phyloP scores from a whole-genome alignment of 1,140 invertebrate genomes.

The Drosophila melanogaster region DNA sequence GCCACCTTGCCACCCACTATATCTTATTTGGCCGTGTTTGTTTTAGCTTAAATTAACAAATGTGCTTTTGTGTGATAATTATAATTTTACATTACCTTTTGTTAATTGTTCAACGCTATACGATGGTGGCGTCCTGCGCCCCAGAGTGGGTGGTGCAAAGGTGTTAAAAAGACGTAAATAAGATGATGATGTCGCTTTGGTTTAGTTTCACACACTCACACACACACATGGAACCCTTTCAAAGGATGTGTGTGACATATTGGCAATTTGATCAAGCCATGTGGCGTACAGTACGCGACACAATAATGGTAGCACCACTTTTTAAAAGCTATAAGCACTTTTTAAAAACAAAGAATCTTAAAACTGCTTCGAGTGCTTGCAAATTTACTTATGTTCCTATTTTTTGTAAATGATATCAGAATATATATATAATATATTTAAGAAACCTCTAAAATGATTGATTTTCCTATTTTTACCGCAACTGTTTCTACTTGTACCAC shows the following conservation, averaged over 20 bases:
- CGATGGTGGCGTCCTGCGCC: conserved; percentile 24
- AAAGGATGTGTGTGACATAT: conserved; percentile 68
- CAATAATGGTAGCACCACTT: not conserved
- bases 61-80: conserved; percentile 84
- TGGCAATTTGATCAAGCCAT: conserved; percentile 77
- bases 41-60: conserved; percentile 84
- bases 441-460: too few relatives aligned
- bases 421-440: too few relatives aligned
- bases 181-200: conserved; percentile 69
- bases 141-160: conserved; percentile 40
- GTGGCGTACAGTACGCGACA: not conserved
- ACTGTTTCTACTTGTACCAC: not conserved
- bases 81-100: conserved; percentile 84
- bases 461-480: not conserved
- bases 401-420: not conserved
- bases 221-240: conserved; percentile 3
- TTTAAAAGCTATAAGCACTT: too few relatives aligned
- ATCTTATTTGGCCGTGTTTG: conserved; percentile 54
- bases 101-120: conserved; percentile 80
- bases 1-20: conserved; percentile 6
- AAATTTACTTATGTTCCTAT: not conserved
- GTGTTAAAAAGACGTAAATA: conserved; percentile 82
- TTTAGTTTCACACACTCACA: conserved; percentile 59
- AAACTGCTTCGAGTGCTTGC: too few relatives aligned
- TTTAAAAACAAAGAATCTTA: too few relatives aligned